Evolutionary conservation across 2,888 invertebrate genomes (phyloP), one percentile per base, ranked within the genome.

Genomic region (Ophioninae sp.): DNA sequence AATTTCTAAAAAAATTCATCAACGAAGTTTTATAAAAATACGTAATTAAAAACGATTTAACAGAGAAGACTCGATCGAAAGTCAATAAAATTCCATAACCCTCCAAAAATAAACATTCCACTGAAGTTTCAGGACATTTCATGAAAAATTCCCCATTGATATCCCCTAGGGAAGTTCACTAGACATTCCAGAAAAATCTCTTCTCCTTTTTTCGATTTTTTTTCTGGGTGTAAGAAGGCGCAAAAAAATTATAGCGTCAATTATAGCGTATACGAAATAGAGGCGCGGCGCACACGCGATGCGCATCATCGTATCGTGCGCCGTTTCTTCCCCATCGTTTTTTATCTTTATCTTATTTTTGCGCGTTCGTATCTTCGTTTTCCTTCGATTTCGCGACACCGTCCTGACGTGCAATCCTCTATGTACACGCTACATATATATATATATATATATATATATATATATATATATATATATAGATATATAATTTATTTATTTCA

Each of bases 201-300:
- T 44, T 8, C 8, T 44, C 44, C 13, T 10, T 44, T 44, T 44
- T 7, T 0, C 5, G 23, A 1, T 62, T 73, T 50, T 62, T n/a
- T n/a, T n/a, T n/a, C n/a, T 6, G 44, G 37, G 39, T 13, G 10
- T 73, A n/a, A 37, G 39, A 20, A 59, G 39, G 41, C 44, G 21
- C 59, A 8, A 6, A 59, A 37, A 39, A 59, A 57, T 57, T 50
- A 21, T 13, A n/a, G 37, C 44, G 44, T 44, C 44, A 44, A 44
- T 44, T 44, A 44, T 44, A 8, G 44, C 44, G 44, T 2, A 56
- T 57, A 67, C 10, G 21, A 17, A 21, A 65, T 61, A 67, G 5
- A 17, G 37, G n/a, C 21, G 72, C 64, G 67, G 50, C 64, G 64
- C 69, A 21, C 72, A 77, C 67, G 67, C 67, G 72, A 72, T 77